Conservation (phyloP, 2,888 invertebrate genomes). For the Rhodophaea formosa region DNA sequence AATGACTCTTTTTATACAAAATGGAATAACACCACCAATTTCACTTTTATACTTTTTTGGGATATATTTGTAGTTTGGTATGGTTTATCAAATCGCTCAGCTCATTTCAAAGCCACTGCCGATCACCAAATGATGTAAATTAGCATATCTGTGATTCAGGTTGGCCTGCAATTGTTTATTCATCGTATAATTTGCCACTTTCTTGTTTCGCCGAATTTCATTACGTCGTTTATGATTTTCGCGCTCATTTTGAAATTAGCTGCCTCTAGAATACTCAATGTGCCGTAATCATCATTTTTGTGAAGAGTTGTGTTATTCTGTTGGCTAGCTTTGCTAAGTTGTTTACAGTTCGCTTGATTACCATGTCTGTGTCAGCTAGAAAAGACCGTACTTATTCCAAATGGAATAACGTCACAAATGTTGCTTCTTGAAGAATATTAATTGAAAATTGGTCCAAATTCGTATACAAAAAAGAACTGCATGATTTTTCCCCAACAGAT, state of each 20-base stretch:
- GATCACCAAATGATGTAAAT: conserved; percentile 48
- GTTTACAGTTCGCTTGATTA: not conserved
- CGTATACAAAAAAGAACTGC: too few species aligned
- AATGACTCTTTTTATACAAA: too few species aligned
- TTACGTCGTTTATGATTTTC: conserved; percentile 37
- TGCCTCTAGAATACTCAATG: conserved; percentile 29
- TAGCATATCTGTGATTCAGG: conserved; percentile 57
- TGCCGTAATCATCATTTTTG: conserved; percentile 26
- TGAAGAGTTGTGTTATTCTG: conserved; percentile 8
- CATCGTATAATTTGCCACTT: conserved; percentile 46
- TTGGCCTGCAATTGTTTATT: conserved; percentile 45
- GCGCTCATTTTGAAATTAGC: conserved; percentile 21
- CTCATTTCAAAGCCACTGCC: not conserved
- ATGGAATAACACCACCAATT: too few species aligned
- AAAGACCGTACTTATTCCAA: too few species aligned
- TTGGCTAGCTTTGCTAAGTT: not conserved
- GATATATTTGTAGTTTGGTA: too few species aligned
- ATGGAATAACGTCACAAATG: too few species aligned
- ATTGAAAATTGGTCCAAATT: too few species aligned
- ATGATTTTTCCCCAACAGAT: too few species aligned
- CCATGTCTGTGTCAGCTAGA: too few species aligned
- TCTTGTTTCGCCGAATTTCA: conserved; percentile 42
- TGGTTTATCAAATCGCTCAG: conserved; percentile 1
- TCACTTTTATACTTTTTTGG: too few species aligned
- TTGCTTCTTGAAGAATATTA: too few species aligned